phyloP scores from a whole-genome alignment of 2,797 vertebrate species.

The Sebastes kiyomatsui region DNA sequence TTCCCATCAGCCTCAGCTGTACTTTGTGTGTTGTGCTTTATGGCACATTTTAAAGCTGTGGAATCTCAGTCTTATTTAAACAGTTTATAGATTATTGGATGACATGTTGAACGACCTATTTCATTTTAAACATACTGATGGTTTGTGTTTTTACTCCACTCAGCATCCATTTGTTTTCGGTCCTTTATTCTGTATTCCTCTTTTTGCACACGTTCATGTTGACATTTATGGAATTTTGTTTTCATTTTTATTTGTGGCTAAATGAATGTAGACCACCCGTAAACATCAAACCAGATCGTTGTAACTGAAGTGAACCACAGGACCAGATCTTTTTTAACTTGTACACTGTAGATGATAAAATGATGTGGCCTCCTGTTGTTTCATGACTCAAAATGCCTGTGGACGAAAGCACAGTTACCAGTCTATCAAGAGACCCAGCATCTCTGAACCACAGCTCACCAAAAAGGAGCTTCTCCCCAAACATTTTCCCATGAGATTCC shows the following conservation, averaged over 20 bases:
- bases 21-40: not conserved
- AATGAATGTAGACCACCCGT: not conserved
- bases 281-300: not conserved
- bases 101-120: not conserved
- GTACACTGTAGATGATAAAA: not conserved
- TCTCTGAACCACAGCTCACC: conserved; percentile 9
- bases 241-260: not conserved
- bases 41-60: not conserved
- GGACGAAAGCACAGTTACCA: conserved; percentile 5
- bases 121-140: not conserved
- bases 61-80: not conserved
- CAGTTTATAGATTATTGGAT: not conserved
- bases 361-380: not conserved
- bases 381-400: not conserved
- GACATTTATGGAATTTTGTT: not conserved
- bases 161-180: not conserved
- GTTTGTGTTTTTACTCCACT: not conserved
- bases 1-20: not conserved
- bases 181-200: not conserved
- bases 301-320: not conserved
- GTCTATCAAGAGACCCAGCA: not conserved
- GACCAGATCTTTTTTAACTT: not conserved
- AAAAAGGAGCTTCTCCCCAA: conserved; percentile 6
- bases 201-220: not conserved
- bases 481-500: conserved; percentile 36